Evolutionary conservation across 2,113 vertebrate species (phyloP).

Genomic region (Nicator chloris): DNA sequence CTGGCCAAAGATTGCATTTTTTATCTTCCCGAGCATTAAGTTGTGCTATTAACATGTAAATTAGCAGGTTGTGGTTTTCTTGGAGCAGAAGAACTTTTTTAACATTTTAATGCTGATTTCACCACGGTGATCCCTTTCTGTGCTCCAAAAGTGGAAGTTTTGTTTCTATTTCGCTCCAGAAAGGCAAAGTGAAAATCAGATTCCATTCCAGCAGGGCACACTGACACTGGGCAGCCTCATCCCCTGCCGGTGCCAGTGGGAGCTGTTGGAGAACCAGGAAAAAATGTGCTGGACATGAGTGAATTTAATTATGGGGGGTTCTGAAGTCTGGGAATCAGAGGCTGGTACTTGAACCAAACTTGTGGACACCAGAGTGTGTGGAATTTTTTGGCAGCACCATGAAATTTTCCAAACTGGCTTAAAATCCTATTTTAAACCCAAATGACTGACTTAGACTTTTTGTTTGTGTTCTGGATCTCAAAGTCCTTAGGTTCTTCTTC

Average conservation of each 20-base stretch:
- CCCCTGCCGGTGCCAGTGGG: not conserved
- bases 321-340: not conserved
- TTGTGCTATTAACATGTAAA: slow-evolving; percentile 33
- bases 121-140: not conserved
- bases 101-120: slow-evolving; percentile 3
- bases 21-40: not conserved
- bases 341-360: not conserved
- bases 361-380: not conserved
- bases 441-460: not conserved
- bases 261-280: not conserved
- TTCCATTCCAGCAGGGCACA: not conserved
- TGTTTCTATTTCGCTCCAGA: not conserved
- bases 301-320: not conserved
- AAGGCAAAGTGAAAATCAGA: not conserved
- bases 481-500: not conserved
- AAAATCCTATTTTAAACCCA: not conserved
- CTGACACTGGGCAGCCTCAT: not conserved
- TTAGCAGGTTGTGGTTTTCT: not conserved
- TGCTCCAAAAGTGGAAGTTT: not conserved
- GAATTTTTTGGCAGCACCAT: not conserved
- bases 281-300: no score
- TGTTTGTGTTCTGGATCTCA: not conserved
- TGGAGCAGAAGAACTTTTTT: not conserved
- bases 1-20: not conserved
- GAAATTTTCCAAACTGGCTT: not conserved